Percentiles rank a stretch among this genome's conserved stretches.
phyloP scores from a whole-genome alignment of 2,888 invertebrate species.

The Drosophila monieri region DNA sequence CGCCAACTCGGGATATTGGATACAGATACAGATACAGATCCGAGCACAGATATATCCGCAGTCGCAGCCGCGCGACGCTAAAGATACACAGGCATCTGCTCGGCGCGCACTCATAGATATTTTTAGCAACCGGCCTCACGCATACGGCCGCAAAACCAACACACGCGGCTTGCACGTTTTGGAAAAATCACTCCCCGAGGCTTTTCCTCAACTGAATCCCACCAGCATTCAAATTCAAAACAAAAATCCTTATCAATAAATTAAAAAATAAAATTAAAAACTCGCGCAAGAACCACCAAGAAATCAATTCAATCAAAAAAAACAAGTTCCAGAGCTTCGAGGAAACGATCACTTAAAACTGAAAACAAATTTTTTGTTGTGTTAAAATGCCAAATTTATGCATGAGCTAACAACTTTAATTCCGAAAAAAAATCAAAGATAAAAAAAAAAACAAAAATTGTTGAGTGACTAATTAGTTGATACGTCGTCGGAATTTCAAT shows the following conservation, averaged over 20 bases:
- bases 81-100: slow-evolving; percentile 51
- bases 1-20: slow-evolving; percentile 70
- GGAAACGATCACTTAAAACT: slow-evolving; percentile 54
- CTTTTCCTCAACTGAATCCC: slow-evolving; percentile 42
- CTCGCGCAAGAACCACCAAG: slow-evolving; percentile 11
- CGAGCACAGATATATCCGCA: slow-evolving; percentile 4
- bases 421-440: slow-evolving; percentile 21
- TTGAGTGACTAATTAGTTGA: slow-evolving; percentile 68
- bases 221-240: slow-evolving; percentile 6
- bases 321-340: slow-evolving; percentile 41
- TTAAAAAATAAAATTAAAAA: slow-evolving; percentile 17
- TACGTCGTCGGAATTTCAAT: slow-evolving; percentile 63
- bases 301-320: slow-evolving; percentile 48
- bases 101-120: slow-evolving; percentile 72
- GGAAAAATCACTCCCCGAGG: slow-evolving; percentile 54
- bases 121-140: slow-evolving; percentile 73
- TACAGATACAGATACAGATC: slow-evolving; percentile 55
- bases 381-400: slow-evolving; percentile 65
- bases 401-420: slow-evolving; percentile 57
- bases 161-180: slow-evolving; percentile 77
- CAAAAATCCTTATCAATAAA: slow-evolving; percentile 26
- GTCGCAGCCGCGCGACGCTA: slow-evolving; percentile 18
- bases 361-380: slow-evolving; percentile 59
- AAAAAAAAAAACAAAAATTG: slow-evolving; percentile 26
- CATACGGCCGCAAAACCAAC: slow-evolving; percentile 47